Conservation (phyloP, 2,888 invertebrate species). For the Eilema griseolum region DNA sequence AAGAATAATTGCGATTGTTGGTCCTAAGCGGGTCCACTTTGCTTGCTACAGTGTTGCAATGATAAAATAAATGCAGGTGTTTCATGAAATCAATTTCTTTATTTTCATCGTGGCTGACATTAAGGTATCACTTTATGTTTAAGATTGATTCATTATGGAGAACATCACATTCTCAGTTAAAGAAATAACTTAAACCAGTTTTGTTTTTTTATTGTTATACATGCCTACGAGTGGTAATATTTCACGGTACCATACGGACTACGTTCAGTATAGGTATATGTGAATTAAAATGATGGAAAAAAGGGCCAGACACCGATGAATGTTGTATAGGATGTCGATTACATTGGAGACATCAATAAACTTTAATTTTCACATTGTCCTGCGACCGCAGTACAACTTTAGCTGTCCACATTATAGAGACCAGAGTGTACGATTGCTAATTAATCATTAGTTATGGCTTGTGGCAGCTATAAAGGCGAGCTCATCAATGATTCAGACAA, state of each 20-base stretch:
- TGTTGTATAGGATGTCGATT: conserved; percentile 51
- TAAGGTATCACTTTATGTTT: conserved; percentile 28
- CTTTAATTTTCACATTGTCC: conserved; percentile 52
- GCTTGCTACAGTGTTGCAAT: conserved; percentile 23
- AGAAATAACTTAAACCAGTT: conserved; percentile 46
- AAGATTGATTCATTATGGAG: conserved; percentile 47
- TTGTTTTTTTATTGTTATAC: conserved; percentile 33
- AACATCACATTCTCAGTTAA: conserved; percentile 32
- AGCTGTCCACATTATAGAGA: conserved; percentile 47
- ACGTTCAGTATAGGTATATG: conserved; percentile 38
- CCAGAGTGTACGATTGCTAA: conserved; percentile 65
- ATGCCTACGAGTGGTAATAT: conserved; percentile 52
- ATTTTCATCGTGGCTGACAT: conserved; percentile 26
- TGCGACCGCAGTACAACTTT: conserved; percentile 54
- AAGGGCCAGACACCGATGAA: conserved; percentile 49
- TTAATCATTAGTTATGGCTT: conserved; percentile 80
- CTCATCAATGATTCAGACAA: conserved; percentile 83
- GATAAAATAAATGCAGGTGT: conserved; percentile 21
- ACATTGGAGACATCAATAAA: conserved; percentile 54
- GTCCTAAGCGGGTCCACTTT: conserved; percentile 20
- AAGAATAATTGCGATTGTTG: conserved; percentile 37
- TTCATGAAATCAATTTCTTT: conserved; percentile 29
- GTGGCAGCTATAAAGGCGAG: conserved; percentile 76
- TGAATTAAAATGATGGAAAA: conserved; percentile 49
- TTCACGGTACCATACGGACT: conserved; percentile 45